Percentiles rank a stretch among this genome's conserved stretches.
phyloP scores from a whole-genome alignment of 2,113 vertebrate genomes.

The Poecilia latipinna region DNA sequence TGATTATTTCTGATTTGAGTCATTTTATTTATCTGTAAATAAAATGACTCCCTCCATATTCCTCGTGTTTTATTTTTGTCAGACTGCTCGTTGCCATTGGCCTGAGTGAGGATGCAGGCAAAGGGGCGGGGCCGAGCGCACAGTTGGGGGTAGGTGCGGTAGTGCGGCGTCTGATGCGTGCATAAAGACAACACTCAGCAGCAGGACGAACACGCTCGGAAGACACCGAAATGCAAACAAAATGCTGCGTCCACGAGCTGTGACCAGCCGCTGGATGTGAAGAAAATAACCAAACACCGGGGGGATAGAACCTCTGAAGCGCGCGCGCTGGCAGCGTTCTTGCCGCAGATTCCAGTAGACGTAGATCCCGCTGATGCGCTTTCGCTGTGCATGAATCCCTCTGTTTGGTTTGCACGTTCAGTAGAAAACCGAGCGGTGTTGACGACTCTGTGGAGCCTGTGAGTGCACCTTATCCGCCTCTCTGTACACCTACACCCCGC shows the following conservation, averaged over 20 bases:
- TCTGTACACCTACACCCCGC: not conserved
- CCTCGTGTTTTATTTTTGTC: not conserved
- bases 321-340: conserved; percentile 25
- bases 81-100: conserved; percentile 12
- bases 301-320: conserved; percentile 12
- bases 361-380: conserved; percentile 43
- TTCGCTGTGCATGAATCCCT: conserved; percentile 63
- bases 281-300: conserved; percentile 8
- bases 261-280: conserved; percentile 57
- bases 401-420: conserved; percentile 54
- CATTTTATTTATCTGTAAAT: not conserved
- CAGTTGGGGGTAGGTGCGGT: conserved; percentile 67
- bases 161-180: conserved; percentile 62
- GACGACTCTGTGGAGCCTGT: conserved; percentile 48
- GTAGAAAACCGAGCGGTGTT: conserved; percentile 56
- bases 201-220: conserved; percentile 26
- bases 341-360: conserved; percentile 57
- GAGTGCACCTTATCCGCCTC: conserved; percentile 52
- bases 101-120: conserved; percentile 45
- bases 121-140: conserved; percentile 64
- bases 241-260: conserved; percentile 60
- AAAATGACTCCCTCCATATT: not conserved
- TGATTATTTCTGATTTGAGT: not conserved
- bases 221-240: conserved; percentile 55
- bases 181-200: conserved; percentile 35